Conservation (phyloP, 2,888 invertebrate genomes). For the Drosophila histrio region DNA sequence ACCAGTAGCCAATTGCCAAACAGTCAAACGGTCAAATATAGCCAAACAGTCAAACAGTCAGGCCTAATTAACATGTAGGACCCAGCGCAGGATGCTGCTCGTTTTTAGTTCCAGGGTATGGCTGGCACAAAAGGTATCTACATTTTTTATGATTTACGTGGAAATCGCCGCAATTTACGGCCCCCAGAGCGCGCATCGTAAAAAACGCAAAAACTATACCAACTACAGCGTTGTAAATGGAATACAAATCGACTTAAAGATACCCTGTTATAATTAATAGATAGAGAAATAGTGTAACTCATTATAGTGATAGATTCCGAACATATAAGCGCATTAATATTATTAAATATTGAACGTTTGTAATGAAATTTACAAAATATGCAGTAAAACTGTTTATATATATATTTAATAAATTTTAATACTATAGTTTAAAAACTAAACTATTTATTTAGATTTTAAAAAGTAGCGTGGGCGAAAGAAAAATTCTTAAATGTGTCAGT, state of each 20-base stretch:
- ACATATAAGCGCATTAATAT: background rate
- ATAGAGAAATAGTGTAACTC: too few relatives aligned
- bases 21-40: background rate
- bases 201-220: slow-evolving; percentile 56
- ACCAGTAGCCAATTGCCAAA: slow-evolving; percentile 69
- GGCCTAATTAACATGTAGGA: slow-evolving; percentile 76
- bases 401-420: background rate
- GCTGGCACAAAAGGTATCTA: slow-evolving; percentile 45
- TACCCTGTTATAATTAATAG: background rate
- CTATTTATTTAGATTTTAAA: background rate
- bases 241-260: background rate
- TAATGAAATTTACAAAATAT: background rate
- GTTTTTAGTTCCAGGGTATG: slow-evolving; percentile 20
- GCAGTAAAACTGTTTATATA: too few relatives aligned
- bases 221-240: background rate
- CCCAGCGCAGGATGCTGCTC: slow-evolving; percentile 42
- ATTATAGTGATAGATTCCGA: background rate
- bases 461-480: too few relatives aligned
- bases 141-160: slow-evolving; percentile 78
- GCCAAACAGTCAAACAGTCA: slow-evolving; percentile 6
- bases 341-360: too few relatives aligned
- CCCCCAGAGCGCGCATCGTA: slow-evolving; percentile 48
- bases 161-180: slow-evolving; percentile 69
- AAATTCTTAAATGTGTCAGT: too few relatives aligned
- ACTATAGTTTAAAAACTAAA: background rate